A percentile compares a stretch with the other conserved stretches of the same genome.
Evolutionary conservation across 2,113 vertebrate genomes (phyloP).

Genomic region (Platichthys stellatus): DNA sequence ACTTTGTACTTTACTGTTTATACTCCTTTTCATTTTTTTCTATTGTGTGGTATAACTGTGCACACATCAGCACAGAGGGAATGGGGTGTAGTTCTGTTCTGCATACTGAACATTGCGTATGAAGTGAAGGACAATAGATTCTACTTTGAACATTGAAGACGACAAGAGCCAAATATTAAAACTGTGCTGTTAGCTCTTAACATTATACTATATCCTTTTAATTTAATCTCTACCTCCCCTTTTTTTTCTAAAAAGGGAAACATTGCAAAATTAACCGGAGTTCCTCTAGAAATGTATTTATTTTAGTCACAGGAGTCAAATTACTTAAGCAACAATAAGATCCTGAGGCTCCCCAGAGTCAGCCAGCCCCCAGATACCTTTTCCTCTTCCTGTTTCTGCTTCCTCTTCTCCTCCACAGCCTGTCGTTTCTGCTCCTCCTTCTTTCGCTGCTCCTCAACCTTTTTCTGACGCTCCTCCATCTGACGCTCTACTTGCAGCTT

Average conservation of each 20-base stretch:
- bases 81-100: background rate
- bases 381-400: constrained; percentile 90
- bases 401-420: constrained; percentile 93
- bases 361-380: constrained; percentile 79
- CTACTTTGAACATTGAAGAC: background rate
- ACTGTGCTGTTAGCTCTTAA: background rate
- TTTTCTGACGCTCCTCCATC: constrained; percentile 91
- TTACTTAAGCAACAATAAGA: background rate
- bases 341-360: background rate
- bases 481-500: constrained; percentile 92
- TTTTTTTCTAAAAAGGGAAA: background rate
- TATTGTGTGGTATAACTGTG: background rate
- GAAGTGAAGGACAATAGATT: background rate
- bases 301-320: constrained; percentile 9
- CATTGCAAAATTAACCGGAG: background rate
- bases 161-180: background rate
- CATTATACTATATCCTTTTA: background rate
- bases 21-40: background rate
- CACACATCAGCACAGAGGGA: background rate
- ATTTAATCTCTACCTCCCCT: background rate
- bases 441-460: constrained; percentile 89
- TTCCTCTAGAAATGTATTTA: background rate
- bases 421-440: constrained; percentile 91
- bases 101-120: background rate
- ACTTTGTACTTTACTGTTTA: background rate